Evolutionary conservation across 2,113 vertebrate species (phyloP).

Genomic region (Microtus montanus): DNA sequence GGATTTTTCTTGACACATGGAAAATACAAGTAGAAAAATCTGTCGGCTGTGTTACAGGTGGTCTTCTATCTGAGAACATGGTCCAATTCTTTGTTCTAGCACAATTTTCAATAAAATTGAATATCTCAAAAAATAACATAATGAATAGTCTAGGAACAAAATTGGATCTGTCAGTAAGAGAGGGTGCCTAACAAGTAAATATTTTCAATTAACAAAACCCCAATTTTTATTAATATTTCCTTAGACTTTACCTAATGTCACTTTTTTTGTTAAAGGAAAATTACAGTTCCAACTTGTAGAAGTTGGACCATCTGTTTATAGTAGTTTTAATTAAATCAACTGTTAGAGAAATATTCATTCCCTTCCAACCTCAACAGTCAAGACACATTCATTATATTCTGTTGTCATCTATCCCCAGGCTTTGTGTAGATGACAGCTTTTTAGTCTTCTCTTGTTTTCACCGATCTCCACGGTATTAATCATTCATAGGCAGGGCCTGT

Average conservation of each 20-base stretch:
- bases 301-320: neutral
- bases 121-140: neutral
- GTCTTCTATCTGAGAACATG: slow-evolving; percentile 31
- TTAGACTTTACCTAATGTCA: neutral
- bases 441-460: neutral
- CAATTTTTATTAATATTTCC: neutral
- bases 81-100: slow-evolving; percentile 34
- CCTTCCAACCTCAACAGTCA: neutral
- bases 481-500: neutral
- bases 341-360: neutral
- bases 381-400: neutral
- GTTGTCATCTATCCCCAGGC: neutral
- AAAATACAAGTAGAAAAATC: slow-evolving; percentile 13
- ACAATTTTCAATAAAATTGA: neutral
- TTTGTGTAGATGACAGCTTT: neutral
- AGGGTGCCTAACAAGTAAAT: neutral
- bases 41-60: slow-evolving; percentile 6
- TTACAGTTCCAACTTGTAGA: slow-evolving; percentile 2
- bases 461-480: neutral
- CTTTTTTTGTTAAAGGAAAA: neutral
- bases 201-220: slow-evolving; percentile 26
- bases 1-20: slow-evolving; percentile 4
- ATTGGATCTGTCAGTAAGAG: slow-evolving; percentile 22
- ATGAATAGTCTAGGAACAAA: slow-evolving; percentile 21
- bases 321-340: neutral